Percentiles rank a stretch among this genome's conserved stretches.
phyloP scores from a whole-genome alignment of 2,797 vertebrate species.

The Cynopterus sphinx region DNA sequence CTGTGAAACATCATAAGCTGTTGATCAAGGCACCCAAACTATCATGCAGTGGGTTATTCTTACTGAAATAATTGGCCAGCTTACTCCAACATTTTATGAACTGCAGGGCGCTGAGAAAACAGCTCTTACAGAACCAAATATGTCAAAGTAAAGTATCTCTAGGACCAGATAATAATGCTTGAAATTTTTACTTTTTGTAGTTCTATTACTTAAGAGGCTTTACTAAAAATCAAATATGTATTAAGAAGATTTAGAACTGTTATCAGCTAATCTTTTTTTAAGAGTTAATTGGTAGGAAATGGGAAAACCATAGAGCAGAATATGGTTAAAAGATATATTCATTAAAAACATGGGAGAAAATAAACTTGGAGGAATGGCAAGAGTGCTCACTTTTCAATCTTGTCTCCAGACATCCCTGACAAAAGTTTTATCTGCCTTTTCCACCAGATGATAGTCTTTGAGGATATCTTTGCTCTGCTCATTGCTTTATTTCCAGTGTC shows the following conservation, averaged over 20 bases:
- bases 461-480: not conserved
- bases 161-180: not conserved
- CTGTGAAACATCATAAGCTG: not conserved
- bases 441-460: not conserved
- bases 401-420: not conserved
- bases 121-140: not conserved
- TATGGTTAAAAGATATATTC: not conserved
- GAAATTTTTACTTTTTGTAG: not conserved
- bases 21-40: not conserved
- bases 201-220: not conserved
- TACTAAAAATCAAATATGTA: constrained; percentile 19
- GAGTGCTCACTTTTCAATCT: not conserved
- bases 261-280: not conserved
- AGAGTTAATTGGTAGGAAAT: constrained; percentile 14
- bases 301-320: not conserved
- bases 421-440: not conserved
- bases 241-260: not conserved
- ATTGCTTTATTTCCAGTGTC: not conserved
- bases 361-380: not conserved
- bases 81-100: not conserved
- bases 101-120: not conserved
- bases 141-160: not conserved
- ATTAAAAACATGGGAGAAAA: not conserved
- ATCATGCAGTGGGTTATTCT: not conserved
- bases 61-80: not conserved